Percentiles rank a stretch among this genome's conserved stretches.
Conservation (phyloP, 2,888 invertebrate genomes). For the Diaphora mendica region DNA sequence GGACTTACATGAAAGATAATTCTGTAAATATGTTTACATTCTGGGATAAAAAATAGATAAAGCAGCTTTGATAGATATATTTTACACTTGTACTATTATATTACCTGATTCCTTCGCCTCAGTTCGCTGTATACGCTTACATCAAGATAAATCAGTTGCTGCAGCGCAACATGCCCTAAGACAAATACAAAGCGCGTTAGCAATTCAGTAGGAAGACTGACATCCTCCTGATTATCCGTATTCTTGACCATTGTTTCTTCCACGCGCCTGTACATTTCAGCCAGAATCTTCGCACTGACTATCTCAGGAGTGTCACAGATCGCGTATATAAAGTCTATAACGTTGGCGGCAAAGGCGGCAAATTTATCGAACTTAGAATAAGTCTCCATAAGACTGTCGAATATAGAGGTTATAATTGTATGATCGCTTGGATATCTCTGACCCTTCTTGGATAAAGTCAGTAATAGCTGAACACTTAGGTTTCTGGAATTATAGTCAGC, state of each 20-base stretch:
- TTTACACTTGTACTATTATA: neutral
- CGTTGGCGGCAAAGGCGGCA: constrained; percentile 80
- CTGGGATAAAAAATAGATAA: neutral
- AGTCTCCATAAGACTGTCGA: constrained; percentile 77
- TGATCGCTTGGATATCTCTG: constrained; percentile 78
- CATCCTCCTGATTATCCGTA: constrained; percentile 68
- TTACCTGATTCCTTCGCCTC: constrained; percentile 81
- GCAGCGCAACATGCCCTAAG: constrained; percentile 92
- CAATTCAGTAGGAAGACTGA: constrained; percentile 71
- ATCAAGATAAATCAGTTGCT: constrained; percentile 93
- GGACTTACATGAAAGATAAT: neutral
- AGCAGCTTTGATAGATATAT: neutral
- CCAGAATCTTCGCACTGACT: constrained; percentile 80
- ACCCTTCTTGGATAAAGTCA: constrained; percentile 69
- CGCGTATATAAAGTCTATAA: constrained; percentile 85
- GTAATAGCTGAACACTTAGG: constrained; percentile 72
- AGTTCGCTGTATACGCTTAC: constrained; percentile 93
- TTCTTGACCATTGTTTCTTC: constrained; percentile 73
- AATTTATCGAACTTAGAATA: constrained; percentile 83
- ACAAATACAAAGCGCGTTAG: constrained; percentile 86
- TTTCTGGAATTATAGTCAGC: constrained; percentile 76
- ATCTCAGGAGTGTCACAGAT: constrained; percentile 87
- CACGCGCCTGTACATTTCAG: constrained; percentile 79
- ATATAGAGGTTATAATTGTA: constrained; percentile 68
- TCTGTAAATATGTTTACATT: neutral